These are phyloP conservation scores for Eumerus sabulonum DNA, from an alignment of 2,888 invertebrate species.

Conservation along the genomic window DNA sequence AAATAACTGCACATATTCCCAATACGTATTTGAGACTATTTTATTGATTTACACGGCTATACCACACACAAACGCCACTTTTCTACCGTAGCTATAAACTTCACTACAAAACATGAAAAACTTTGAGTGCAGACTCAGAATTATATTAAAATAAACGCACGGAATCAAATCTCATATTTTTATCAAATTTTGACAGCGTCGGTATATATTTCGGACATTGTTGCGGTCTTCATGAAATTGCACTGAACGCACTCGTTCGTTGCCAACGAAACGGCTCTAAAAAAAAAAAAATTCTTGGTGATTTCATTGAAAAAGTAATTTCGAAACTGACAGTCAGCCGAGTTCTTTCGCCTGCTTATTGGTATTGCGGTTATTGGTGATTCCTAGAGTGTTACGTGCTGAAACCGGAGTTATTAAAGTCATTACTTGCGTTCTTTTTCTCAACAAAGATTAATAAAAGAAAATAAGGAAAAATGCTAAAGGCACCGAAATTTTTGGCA, in stretches of 20 bases:
- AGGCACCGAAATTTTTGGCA: slow-evolving; percentile 75
- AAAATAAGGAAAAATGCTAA: slow-evolving; percentile 73
- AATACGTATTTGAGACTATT: too few relatives aligned
- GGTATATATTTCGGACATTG: too few relatives aligned
- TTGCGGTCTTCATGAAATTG: background rate
- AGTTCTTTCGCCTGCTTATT: slow-evolving; percentile 35
- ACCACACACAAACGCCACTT: too few relatives aligned
- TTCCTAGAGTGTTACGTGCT: slow-evolving; percentile 57
- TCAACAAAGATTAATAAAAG: slow-evolving; percentile 2
- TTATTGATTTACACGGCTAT: too few relatives aligned
- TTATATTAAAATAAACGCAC: too few relatives aligned
- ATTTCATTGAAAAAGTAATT: background rate
- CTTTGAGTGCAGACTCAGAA: too few relatives aligned
- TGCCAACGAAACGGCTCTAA: background rate
- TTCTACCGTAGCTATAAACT: too few relatives aligned
- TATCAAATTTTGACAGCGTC: too few relatives aligned
- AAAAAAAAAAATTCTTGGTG: slow-evolving; percentile 14
- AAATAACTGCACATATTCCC: too few relatives aligned
- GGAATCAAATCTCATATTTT: too few relatives aligned
- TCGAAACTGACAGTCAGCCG: slow-evolving; percentile 50
- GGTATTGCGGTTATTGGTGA: slow-evolving; percentile 4
- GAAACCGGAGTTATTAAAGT: slow-evolving; percentile 65
- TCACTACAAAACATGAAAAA: too few relatives aligned
- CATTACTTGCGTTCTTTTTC: slow-evolving; percentile 48
- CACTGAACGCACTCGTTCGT: slow-evolving; percentile 3